phyloP scores from a whole-genome alignment of 2,113 vertebrate species.

The Cynoglossus semilaevis region DNA sequence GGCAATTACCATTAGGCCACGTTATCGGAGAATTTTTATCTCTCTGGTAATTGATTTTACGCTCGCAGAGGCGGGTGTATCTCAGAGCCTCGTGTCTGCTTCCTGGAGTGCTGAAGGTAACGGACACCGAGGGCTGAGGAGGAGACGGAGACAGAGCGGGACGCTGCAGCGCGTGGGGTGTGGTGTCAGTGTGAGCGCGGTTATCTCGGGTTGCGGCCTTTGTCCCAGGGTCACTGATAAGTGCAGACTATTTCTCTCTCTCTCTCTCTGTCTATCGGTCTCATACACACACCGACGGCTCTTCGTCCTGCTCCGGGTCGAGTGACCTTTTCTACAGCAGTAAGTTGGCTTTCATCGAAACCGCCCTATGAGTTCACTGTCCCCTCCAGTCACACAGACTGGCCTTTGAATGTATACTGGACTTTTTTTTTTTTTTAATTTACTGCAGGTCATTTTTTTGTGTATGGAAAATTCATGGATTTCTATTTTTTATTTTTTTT shows the following conservation, averaged over 20 bases:
- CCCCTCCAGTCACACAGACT: conserved; percentile 53
- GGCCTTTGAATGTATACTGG: conserved; percentile 44
- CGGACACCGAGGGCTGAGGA: conserved; percentile 49
- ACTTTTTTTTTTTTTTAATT: background rate
- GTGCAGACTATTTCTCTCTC: conserved; percentile 23
- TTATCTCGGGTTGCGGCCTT: conserved; percentile 56
- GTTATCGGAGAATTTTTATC: conserved; percentile 71
- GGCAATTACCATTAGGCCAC: conserved; percentile 63
- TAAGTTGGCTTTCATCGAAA: conserved; percentile 67
- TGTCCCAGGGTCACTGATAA: conserved; percentile 47
- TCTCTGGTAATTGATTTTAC: conserved; percentile 67
- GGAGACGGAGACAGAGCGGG: conserved; percentile 21
- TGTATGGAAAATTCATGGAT: too few species aligned
- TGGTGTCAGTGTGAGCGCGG: conserved; percentile 42
- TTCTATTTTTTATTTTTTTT: too few species aligned
- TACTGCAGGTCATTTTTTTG: too few species aligned
- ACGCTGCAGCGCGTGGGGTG: conserved; percentile 45
- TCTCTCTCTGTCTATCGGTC: conserved; percentile 2
- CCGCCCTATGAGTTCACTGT: conserved; percentile 57
- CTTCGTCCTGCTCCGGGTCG: conserved; percentile 57
- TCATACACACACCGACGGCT: background rate
- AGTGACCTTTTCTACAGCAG: conserved; percentile 70
- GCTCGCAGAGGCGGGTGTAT: conserved; percentile 30
- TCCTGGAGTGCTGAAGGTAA: conserved; percentile 65
- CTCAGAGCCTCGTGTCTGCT: conserved; percentile 48